Evolutionary conservation across 2,113 vertebrate genomes (phyloP).

Genomic region (Ctenomys sociabilis): DNA sequence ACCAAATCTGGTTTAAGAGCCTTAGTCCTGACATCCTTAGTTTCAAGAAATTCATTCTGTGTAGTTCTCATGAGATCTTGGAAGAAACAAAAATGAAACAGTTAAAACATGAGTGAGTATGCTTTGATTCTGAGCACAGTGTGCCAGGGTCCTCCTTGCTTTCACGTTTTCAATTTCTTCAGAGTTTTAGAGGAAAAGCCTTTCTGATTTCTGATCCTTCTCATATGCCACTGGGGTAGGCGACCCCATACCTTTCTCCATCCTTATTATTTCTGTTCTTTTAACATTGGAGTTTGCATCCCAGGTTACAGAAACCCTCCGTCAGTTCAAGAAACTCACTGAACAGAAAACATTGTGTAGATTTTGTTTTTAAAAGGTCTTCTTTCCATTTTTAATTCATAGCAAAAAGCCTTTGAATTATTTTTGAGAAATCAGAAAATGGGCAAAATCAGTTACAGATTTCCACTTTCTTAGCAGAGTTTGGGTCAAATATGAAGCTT

Average conservation of each 20-base stretch:
- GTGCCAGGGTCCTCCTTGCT: fast-evolving
- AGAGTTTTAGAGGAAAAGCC: background rate
- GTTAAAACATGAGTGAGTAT: background rate
- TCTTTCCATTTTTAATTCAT: background rate
- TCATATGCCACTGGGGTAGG: background rate
- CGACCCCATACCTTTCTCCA: fast-evolving
- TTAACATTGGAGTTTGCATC: background rate
- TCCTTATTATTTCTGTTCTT: background rate
- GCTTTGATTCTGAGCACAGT: background rate
- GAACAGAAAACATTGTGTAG: background rate
- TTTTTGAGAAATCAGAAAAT: slow-evolving; percentile 29
- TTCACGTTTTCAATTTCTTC: background rate
- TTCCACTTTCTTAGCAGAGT: background rate
- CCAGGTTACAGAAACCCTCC: background rate
- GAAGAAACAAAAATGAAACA: background rate
- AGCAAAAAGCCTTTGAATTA: background rate
- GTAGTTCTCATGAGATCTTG: background rate
- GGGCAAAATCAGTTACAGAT: background rate
- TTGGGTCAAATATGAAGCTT: background rate
- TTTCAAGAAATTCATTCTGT: background rate
- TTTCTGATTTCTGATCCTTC: background rate
- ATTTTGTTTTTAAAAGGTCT: background rate
- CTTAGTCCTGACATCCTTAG: fast-evolving
- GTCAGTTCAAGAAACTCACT: background rate
- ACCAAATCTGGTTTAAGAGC: background rate